A percentile compares a stretch with the other conserved stretches of the same genome.
These are phyloP conservation scores for Uropsilus gracilis DNA, from an alignment of 2,113 vertebrate species.

Conservation along the genomic window DNA sequence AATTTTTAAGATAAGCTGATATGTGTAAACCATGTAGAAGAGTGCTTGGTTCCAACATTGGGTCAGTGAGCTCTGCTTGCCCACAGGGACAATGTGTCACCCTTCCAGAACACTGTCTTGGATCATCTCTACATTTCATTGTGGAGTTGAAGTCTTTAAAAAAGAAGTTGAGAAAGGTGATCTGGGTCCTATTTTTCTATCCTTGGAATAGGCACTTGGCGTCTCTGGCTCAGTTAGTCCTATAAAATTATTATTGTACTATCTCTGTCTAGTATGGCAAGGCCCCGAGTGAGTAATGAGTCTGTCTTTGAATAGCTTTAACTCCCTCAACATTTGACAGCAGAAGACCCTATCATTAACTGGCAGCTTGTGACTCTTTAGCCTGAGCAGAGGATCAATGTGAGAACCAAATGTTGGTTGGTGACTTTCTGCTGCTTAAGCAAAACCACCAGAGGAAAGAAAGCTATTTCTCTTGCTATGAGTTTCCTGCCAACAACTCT, in stretches of 20 bases:
- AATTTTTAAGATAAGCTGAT: not conserved
- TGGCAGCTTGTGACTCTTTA: not conserved
- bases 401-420: slow-evolving; percentile 47
- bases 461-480: not conserved
- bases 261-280: not conserved
- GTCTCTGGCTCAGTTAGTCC: not conserved
- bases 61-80: not conserved
- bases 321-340: not conserved
- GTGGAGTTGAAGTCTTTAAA: not conserved
- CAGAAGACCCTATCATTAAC: not conserved
- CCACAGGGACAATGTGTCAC: rapidly evolving
- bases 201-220: not conserved
- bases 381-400: not conserved
- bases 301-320: not conserved
- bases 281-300: not conserved
- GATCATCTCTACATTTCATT: not conserved
- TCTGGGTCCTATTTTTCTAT: not conserved
- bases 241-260: not conserved
- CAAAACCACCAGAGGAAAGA: slow-evolving; percentile 31
- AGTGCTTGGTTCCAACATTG: not conserved
- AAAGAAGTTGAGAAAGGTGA: too few species aligned
- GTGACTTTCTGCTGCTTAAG: not conserved
- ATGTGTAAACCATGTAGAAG: not conserved
- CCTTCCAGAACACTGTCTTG: not conserved
- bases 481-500: not conserved